Evolutionary conservation across 2,888 invertebrate species (phyloP).

Genomic region (Brachypalpus laphriformis): DNA sequence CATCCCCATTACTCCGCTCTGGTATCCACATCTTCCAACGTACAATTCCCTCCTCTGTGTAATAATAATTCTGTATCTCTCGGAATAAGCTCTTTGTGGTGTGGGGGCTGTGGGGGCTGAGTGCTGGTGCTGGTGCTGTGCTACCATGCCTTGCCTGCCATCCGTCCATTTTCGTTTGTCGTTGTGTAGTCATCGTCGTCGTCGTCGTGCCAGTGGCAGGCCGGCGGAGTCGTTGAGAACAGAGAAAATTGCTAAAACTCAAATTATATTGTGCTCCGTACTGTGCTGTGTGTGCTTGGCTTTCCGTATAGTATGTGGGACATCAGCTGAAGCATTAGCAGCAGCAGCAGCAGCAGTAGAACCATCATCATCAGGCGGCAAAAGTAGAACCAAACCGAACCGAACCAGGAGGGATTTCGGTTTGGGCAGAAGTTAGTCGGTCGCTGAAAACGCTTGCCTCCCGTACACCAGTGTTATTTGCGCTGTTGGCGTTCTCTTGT

Average conservation of each 20-base stretch:
- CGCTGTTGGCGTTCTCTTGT: conserved; percentile 80
- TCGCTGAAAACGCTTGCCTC: conserved; percentile 80
- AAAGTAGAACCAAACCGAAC: background rate
- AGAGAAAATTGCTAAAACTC: conserved; percentile 73
- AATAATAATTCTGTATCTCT: conserved; percentile 73
- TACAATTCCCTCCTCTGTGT: conserved; percentile 70
- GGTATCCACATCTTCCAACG: conserved; percentile 40
- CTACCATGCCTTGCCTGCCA: conserved; percentile 41
- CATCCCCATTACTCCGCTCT: conserved; percentile 46
- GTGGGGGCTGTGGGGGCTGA: conserved; percentile 60
- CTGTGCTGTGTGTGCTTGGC: conserved; percentile 21
- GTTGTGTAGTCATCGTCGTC: conserved; percentile 53
- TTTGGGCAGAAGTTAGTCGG: conserved; percentile 75
- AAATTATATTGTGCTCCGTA: conserved; percentile 66
- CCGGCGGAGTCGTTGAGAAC: conserved; percentile 64
- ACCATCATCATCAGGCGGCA: too few relatives aligned
- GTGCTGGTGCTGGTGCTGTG: conserved; percentile 13
- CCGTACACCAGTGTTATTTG: conserved; percentile 78
- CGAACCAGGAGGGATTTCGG: conserved; percentile 19
- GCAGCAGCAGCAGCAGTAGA: conserved; percentile 11
- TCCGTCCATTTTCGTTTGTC: conserved; percentile 57
- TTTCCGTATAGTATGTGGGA: conserved; percentile 59
- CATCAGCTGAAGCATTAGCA: conserved; percentile 68
- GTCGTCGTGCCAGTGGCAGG: conserved; percentile 50
- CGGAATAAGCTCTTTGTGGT: conserved; percentile 74